Percentiles rank a stretch among this genome's conserved stretches.
Conservation (phyloP, 2,113 vertebrate genomes). For the Glareola pratincola region DNA sequence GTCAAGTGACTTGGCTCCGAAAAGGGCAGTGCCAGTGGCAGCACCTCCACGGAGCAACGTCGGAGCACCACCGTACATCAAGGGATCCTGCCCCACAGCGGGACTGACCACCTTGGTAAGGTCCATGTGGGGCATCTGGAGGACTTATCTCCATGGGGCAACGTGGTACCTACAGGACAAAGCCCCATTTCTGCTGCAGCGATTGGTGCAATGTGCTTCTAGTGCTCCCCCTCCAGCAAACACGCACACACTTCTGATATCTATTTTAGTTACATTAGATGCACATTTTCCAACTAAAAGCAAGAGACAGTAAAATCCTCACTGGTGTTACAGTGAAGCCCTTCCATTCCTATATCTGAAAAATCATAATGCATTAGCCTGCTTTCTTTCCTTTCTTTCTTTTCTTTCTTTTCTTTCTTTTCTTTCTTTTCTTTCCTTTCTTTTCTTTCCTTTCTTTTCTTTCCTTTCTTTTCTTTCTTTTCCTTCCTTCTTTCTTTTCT, state of each 20-base stretch:
- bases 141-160: rapidly evolving
- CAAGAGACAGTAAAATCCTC: not conserved
- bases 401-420: too few species aligned
- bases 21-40: not conserved
- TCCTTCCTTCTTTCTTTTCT: not conserved
- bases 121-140: rapidly evolving
- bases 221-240: not conserved
- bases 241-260: not conserved
- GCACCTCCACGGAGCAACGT: rapidly evolving
- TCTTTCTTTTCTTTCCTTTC: not conserved
- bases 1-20: not conserved
- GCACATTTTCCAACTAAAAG: not conserved
- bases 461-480: not conserved
- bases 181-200: rapidly evolving
- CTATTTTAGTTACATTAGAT: not conserved
- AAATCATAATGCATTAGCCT: not conserved
- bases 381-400: not conserved
- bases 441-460: not conserved
- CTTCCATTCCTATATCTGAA: not conserved
- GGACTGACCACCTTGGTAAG: rapidly evolving
- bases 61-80: rapidly evolving
- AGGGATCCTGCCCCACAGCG: not conserved
- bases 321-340: not conserved
- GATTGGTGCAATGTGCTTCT: not conserved
- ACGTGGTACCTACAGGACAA: not conserved